Evolutionary conservation across 2,113 vertebrate species (phyloP).

Genomic region (Brachypodius melanocephalos): DNA sequence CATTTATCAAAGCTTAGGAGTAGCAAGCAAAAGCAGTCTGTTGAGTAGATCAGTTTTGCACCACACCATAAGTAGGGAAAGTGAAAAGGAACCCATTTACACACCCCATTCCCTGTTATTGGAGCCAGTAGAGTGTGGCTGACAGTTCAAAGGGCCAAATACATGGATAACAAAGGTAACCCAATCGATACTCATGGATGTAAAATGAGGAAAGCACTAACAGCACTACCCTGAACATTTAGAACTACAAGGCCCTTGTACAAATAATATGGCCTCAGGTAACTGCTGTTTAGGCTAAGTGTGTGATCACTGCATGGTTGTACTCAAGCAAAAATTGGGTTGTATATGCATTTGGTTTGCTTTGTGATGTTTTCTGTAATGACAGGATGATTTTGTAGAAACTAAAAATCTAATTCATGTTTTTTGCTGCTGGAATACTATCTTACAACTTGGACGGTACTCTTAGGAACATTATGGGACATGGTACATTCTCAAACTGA

Average conservation of each 20-base stretch:
- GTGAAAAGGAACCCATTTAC: not conserved
- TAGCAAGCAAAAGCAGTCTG: not conserved
- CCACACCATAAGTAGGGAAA: not conserved
- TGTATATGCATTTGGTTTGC: not conserved
- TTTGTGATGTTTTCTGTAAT: not conserved
- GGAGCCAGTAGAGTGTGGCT: not conserved
- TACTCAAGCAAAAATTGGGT: not conserved
- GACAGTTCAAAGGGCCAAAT: not conserved
- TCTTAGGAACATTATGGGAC: not conserved
- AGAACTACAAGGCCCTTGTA: not conserved
- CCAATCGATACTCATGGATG: rapidly evolving
- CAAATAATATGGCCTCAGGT: not conserved
- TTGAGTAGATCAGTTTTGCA: not conserved
- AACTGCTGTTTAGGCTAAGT: not conserved
- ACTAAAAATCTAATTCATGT: not conserved
- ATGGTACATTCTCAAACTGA: not conserved
- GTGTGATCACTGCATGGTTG: not conserved
- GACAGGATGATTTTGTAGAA: not conserved
- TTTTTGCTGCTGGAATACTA: not conserved
- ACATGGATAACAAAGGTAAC: not conserved
- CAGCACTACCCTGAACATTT: not conserved
- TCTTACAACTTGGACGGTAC: not conserved
- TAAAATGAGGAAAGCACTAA: not conserved
- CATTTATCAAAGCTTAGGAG: not conserved
- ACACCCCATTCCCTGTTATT: not conserved